These are phyloP conservation scores for Phrynocephalus versicolor DNA, from an alignment of 2,113 vertebrate species.

Conservation along the genomic window DNA sequence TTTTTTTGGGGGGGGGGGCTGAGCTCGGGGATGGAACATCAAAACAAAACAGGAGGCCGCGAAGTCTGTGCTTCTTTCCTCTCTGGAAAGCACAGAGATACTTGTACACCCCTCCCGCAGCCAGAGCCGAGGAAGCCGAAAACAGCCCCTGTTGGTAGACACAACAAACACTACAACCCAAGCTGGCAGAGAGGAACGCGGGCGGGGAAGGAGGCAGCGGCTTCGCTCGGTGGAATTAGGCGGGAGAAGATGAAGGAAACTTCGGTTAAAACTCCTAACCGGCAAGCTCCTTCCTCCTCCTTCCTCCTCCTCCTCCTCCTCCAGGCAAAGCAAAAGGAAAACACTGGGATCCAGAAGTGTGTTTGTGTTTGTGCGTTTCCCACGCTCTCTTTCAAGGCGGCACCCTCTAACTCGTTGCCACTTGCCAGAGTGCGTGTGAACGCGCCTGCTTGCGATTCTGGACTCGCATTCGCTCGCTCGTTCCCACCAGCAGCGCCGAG, in stretches of 20 bases:
- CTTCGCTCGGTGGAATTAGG: not conserved
- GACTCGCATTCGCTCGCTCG: not conserved
- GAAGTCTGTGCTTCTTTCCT: too few species aligned
- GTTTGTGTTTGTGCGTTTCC: not conserved
- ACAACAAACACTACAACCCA: not conserved
- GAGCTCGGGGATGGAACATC: too few species aligned
- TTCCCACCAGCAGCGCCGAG: not conserved
- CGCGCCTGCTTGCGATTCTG: conserved; percentile 65
- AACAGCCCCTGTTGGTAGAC: not conserved
- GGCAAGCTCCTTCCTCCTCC: too few species aligned
- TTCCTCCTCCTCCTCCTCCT: not conserved
- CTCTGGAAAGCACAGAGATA: not conserved
- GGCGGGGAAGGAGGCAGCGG: too few species aligned
- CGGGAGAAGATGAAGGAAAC: not conserved
- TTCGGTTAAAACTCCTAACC: fast-evolving
- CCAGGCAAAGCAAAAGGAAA: conserved; percentile 41
- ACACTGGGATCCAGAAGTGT: not conserved
- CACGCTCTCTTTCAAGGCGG: conserved; percentile 44
- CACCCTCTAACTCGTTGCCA: not conserved
- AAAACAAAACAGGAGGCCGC: too few species aligned
- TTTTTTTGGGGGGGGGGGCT: not conserved
- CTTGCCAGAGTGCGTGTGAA: conserved; percentile 3
- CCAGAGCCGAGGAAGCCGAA: not conserved
- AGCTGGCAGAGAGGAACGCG: not conserved
- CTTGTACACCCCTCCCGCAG: not conserved